A percentile compares a stretch with the other conserved stretches of the same genome.
Evolutionary conservation across 1,140 invertebrate genomes (phyloP).

Genomic region (Drosophila littoralis): DNA sequence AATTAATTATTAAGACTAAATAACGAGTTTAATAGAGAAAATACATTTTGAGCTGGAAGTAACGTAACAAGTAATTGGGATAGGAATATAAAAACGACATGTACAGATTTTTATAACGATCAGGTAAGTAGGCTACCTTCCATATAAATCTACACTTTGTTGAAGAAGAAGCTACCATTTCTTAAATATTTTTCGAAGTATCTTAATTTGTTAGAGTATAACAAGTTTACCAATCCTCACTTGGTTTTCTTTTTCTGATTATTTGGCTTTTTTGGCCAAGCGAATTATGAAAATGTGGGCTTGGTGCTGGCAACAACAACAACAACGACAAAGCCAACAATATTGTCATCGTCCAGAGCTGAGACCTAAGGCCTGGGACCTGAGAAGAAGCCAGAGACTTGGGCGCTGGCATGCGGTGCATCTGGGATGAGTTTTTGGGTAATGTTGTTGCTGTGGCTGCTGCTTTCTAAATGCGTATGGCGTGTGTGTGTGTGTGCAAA

Average conservation of each 20-base stretch:
- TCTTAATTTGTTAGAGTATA: constrained; percentile 13
- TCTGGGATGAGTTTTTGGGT: constrained; percentile 25
- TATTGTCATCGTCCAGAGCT: constrained; percentile 47
- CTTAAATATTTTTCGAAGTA: no score
- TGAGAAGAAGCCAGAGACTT: constrained; percentile 21
- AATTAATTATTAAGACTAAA: no score
- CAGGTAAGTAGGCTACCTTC: no score
- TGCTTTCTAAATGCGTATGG: constrained; percentile 75
- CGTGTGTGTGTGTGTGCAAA: constrained; percentile 45
- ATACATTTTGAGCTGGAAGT: no score
- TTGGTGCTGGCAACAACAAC: constrained; percentile 56
- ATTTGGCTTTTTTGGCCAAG: constrained; percentile 50
- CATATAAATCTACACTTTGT: no score
- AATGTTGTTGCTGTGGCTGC: constrained; percentile 7
- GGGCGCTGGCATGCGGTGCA: constrained; percentile 44
- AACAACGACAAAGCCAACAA: constrained; percentile 28
- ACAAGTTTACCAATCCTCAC: not conserved
- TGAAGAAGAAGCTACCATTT: no score
- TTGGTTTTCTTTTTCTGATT: constrained; percentile 32
- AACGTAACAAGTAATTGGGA: no score
- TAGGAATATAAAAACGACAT: no score
- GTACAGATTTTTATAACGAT: no score
- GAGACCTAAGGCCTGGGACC: constrained; percentile 22
- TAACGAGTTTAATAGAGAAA: no score
- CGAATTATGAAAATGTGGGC: constrained; percentile 82